phyloP scores from a whole-genome alignment of 2,888 invertebrate genomes.

The Torymus texanus region DNA sequence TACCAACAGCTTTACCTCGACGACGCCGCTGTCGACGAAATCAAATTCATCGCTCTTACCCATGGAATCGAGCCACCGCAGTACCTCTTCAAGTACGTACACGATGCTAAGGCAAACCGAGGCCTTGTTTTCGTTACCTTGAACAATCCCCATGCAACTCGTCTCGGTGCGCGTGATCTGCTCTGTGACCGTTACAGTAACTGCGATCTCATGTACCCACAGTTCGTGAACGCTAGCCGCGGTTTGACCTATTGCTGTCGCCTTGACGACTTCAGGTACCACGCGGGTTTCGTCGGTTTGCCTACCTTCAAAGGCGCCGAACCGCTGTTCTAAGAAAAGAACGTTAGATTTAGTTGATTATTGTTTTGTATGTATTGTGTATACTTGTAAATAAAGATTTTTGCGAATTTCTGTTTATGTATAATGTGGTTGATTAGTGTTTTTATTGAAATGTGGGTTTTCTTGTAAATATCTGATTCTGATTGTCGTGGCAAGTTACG shows the following conservation, averaged over 20 bases:
- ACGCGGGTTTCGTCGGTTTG: neutral
- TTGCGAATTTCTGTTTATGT: too few species aligned
- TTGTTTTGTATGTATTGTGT: too few species aligned
- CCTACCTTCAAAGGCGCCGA: constrained; percentile 10
- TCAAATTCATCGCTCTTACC: neutral
- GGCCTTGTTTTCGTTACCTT: constrained; percentile 29
- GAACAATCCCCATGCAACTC: constrained; percentile 25
- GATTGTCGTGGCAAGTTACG: too few species aligned
- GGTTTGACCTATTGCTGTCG: constrained; percentile 39
- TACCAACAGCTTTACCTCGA: constrained; percentile 70
- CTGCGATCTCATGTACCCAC: constrained; percentile 11
- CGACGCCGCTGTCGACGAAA: neutral
- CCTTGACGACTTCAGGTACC: constrained; percentile 17
- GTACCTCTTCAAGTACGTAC: constrained; percentile 31
- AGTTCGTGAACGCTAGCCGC: neutral
- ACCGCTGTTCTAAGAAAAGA: neutral
- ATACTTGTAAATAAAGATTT: too few species aligned
- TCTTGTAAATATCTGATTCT: too few species aligned
- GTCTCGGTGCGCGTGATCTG: neutral
- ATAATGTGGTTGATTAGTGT: too few species aligned
- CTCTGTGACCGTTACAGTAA: constrained; percentile 10
- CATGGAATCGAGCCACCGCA: constrained; percentile 4
- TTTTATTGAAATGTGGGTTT: too few species aligned
- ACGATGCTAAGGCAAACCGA: neutral
- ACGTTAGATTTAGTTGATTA: too few species aligned